phyloP scores from a whole-genome alignment of 2,797 vertebrate species.

The Muscicapa striata region DNA sequence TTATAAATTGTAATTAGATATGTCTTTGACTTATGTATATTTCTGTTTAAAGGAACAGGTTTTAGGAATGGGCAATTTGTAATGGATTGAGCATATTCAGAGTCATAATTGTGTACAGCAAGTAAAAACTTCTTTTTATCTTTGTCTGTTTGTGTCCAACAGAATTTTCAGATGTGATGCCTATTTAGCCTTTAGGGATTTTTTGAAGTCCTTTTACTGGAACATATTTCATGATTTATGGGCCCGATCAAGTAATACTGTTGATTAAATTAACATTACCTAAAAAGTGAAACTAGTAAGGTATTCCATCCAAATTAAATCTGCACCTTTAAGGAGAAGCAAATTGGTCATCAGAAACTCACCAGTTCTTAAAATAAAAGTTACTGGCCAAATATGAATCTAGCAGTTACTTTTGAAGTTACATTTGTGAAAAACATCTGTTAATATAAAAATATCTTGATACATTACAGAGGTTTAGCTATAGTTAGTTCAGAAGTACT shows the following conservation, averaged over 20 bases:
- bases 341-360: neutral
- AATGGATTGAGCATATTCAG: neutral
- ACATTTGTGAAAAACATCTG: slow-evolving; percentile 26
- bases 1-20: neutral
- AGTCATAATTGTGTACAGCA: neutral
- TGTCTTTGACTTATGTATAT: neutral
- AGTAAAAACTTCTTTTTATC: neutral
- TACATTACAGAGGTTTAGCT: slow-evolving; percentile 28
- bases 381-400: neutral
- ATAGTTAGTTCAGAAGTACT: slow-evolving; percentile 12
- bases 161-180: neutral
- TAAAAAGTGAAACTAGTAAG: neutral
- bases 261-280: slow-evolving; percentile 3
- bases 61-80: neutral
- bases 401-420: slow-evolving; percentile 10
- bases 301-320: neutral
- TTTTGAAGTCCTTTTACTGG: neutral
- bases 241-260: neutral
- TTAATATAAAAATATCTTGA: slow-evolving; percentile 48
- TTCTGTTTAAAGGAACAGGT: slow-evolving; percentile 2
- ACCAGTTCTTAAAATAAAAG: slow-evolving; percentile 1
- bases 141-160: neutral
- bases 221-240: neutral
- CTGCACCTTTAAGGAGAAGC: neutral
- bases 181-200: neutral